These are phyloP conservation scores for Harpagoxenus sublaevis DNA, from an alignment of 2,888 invertebrate genomes.

Conservation along the genomic window DNA sequence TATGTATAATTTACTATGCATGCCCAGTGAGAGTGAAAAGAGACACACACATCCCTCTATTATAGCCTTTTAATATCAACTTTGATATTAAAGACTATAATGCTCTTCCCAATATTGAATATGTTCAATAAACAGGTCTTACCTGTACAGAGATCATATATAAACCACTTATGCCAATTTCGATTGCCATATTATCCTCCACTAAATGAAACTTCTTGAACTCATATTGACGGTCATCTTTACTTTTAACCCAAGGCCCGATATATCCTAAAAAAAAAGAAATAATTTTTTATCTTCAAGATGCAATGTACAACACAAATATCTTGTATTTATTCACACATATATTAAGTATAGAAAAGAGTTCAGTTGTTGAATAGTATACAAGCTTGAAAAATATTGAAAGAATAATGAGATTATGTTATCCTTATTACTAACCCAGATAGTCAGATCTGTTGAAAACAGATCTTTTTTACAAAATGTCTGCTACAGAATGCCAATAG, in stretches of 20 bases:
- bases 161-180: slow-evolving; percentile 82
- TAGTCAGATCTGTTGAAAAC: neutral
- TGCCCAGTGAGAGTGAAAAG: neutral
- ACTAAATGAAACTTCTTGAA: slow-evolving; percentile 83
- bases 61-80: neutral
- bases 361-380: neutral
- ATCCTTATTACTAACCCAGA: neutral
- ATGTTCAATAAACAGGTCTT: slow-evolving; percentile 20
- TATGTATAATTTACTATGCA: neutral
- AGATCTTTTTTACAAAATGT: neutral
- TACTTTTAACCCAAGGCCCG: slow-evolving; percentile 82
- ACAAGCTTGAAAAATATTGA: neutral
- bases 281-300: neutral
- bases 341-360: neutral
- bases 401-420: neutral
- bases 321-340: neutral
- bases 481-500: neutral
- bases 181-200: slow-evolving; percentile 82
- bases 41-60: neutral
- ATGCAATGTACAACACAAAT: neutral
- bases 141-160: slow-evolving; percentile 85
- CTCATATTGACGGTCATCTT: slow-evolving; percentile 76
- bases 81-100: neutral
- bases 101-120: neutral
- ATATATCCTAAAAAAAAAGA: slow-evolving; percentile 74